phyloP scores from a whole-genome alignment of 2,797 vertebrate genomes.

The Bradypodion pumilum region DNA sequence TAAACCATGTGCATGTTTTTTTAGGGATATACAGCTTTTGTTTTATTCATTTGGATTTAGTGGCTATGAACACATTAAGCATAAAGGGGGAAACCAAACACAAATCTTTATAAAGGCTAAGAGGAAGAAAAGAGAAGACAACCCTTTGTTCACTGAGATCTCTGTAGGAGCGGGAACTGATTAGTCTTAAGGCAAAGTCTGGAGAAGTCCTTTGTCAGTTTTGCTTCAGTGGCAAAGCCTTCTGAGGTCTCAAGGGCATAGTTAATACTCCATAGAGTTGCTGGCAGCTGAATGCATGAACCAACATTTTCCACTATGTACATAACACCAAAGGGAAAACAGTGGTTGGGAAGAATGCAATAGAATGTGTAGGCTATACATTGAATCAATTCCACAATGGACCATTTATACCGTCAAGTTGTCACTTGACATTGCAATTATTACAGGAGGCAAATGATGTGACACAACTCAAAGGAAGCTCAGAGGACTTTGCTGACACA shows the following conservation, averaged over 20 bases:
- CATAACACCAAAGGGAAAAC: neutral
- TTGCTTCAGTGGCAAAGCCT: neutral
- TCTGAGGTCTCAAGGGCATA: neutral
- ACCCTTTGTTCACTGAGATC: neutral
- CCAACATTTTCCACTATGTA: no score
- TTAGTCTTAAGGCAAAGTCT: neutral
- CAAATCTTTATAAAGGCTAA: constrained; percentile 9
- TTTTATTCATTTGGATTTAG: constrained; percentile 33
- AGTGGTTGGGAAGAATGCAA: neutral
- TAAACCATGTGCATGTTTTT: constrained; percentile 4
- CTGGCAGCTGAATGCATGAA: neutral
- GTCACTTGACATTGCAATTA: neutral
- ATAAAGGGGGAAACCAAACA: neutral
- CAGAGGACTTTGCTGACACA: neutral
- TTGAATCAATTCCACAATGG: neutral
- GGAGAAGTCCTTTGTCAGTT: neutral
- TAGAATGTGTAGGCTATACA: neutral
- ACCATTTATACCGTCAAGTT: neutral
- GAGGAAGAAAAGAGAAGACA: constrained; percentile 10
- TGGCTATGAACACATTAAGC: constrained; percentile 20
- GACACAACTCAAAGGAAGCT: neutral
- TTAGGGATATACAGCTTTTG: neutral
- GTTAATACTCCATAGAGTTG: neutral
- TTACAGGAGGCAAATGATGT: neutral
- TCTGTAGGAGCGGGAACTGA: neutral